phyloP scores from a whole-genome alignment of 2,797 vertebrate species.

The Limosa lapponica region DNA sequence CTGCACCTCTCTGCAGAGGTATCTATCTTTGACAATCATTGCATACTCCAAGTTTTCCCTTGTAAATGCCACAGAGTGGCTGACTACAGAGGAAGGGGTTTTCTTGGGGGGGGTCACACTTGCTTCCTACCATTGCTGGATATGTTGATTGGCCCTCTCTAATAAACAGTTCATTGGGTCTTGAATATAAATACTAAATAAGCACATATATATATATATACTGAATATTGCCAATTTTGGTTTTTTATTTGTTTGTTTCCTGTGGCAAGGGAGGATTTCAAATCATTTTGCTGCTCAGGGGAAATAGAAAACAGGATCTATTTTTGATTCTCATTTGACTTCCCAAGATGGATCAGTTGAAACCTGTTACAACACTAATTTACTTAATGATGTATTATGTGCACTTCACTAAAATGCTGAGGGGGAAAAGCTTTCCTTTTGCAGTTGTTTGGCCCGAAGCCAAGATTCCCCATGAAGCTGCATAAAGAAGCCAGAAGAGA shows the following conservation, averaged over 20 bases:
- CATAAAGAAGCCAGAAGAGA: not conserved
- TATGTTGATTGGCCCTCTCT: not conserved
- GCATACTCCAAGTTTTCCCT: slow-evolving; percentile 13
- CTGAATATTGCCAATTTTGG: not conserved
- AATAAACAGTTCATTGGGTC: not conserved
- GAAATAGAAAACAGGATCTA: slow-evolving; percentile 40
- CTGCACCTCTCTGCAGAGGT: slow-evolving; percentile 7
- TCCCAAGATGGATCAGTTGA: not conserved
- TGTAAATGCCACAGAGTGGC: not conserved
- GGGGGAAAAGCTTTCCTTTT: not conserved
- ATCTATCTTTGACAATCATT: not conserved
- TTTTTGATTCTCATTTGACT: slow-evolving; percentile 41
- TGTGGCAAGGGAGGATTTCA: not conserved
- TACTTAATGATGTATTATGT: slow-evolving; percentile 26
- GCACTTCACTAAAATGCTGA: not conserved
- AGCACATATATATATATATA: not conserved
- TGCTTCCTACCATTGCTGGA: not conserved
- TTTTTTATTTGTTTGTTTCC: not conserved
- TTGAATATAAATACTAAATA: slow-evolving; percentile 1
- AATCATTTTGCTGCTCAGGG: slow-evolving; percentile 9
- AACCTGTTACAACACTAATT: slow-evolving; percentile 50
- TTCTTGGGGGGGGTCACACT: not conserved
- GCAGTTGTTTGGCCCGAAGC: not conserved
- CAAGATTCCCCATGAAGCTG: not conserved
- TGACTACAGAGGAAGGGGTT: not conserved